These are phyloP conservation scores for Acanthococcus lagerstroemiae DNA, from an alignment of 2,888 invertebrate genomes.

Conservation along the genomic window DNA sequence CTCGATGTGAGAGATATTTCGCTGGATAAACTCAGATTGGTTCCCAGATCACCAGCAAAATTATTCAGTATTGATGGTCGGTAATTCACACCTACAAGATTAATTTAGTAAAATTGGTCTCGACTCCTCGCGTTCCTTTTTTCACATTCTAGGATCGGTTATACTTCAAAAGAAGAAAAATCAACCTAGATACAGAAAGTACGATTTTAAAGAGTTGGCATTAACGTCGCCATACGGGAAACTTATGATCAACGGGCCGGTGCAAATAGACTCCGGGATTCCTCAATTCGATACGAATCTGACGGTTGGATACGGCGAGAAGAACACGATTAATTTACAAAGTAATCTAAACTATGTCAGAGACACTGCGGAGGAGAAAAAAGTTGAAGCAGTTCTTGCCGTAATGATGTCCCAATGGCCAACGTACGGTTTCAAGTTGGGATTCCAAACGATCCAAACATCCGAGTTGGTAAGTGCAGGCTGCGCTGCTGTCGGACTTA, in stretches of 20 bases:
- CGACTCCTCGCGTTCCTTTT: too few species aligned
- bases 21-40: background rate
- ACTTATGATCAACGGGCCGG: slow-evolving; percentile 5
- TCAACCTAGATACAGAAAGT: background rate
- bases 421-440: slow-evolving; percentile 10
- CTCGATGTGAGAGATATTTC: slow-evolving; percentile 6
- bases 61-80: slow-evolving; percentile 8
- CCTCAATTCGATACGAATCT: slow-evolving; percentile 3
- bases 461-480: background rate
- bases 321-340: slow-evolving; percentile 4
- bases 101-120: too few species aligned
- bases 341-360: background rate
- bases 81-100: too few species aligned
- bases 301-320: slow-evolving; percentile 1
- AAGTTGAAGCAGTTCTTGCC: background rate
- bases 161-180: background rate
- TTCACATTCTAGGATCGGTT: background rate
- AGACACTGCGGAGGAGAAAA: background rate
- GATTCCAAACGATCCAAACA: background rate
- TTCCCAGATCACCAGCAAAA: background rate
- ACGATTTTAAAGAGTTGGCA: slow-evolving; percentile 13
- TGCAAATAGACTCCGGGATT: background rate
- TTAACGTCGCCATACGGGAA: slow-evolving; percentile 15
- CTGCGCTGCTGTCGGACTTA: background rate
- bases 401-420: slow-evolving; percentile 11